Evolutionary conservation across 2,113 vertebrate species (phyloP), one percentile per base, ranked within the genome.

Genomic region (Sinocyclocheilus anophthalmus): DNA sequence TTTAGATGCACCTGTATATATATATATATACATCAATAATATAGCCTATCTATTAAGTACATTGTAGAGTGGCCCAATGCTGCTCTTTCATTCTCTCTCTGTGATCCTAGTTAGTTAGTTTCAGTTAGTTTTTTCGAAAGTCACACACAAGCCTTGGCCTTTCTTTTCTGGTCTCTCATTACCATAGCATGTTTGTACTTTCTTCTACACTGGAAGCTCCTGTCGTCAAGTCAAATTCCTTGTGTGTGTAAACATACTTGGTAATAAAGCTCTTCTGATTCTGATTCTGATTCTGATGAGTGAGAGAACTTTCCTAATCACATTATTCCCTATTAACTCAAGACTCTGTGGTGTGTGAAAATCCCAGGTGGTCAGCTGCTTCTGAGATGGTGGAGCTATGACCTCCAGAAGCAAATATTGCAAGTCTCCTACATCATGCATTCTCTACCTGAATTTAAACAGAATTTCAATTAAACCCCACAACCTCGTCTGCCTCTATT

Each of bases 361-460:
- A 55, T 77, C 50, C 78, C 37, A 81, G 37, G 57, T 24, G 78
- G 59, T 81, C 78, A 81, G 55, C 13, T 45, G 37, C 12, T 24
- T 81, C 1, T 65, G 12, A 81, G 20, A 65, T 45, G 26, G 55
- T n/a, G 37, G 11, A 63, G 10, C 53, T 18, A 22, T 12, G 5
- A 37, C 24, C 10, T 78, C 26, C 42, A 24, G 72, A 48, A 75
- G 22, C 42, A 75, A 48, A 16, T 75, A 45, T 45, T 26, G 6
- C n/a, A 48, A 50, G 73, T 76, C 42, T 75, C 39, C n/a, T 14
- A 48, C 72, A 24, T 48, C 72, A 75, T 75, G 42, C 6, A 50
- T 16, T 24, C 42, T 14, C 12, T 48, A 24, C 13, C 42, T 76
- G n/a, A 39, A 45, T 73, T 73, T 73, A 73, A 73, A 73, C 10